These are phyloP conservation scores for Drosophila pseudotakahashii DNA, from an alignment of 2,888 invertebrate genomes.

Conservation along the genomic window DNA sequence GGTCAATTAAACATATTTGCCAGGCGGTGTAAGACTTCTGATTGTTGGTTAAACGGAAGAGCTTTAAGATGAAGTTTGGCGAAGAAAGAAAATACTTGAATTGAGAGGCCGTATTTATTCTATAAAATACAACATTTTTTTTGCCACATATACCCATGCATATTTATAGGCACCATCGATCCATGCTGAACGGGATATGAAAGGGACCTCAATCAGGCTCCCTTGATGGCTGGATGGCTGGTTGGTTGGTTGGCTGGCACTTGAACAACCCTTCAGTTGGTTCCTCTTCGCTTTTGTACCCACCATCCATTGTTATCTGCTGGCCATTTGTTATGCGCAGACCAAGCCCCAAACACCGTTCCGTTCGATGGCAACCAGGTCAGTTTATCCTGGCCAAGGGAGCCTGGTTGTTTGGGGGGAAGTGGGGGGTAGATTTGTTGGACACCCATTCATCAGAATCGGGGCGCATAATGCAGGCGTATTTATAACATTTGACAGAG, in stretches of 20 bases:
- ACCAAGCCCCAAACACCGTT: conserved; percentile 24
- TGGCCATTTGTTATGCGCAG: conserved; percentile 58
- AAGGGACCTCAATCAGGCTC: conserved; percentile 39
- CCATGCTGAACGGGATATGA: conserved; percentile 25
- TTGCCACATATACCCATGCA: not conserved
- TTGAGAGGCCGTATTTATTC: conserved; percentile 5
- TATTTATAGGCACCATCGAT: conserved; percentile 38
- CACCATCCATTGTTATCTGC: conserved; percentile 60
- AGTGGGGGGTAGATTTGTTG: conserved; percentile 18
- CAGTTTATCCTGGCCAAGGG: conserved; percentile 29
- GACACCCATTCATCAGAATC: conserved; percentile 56
- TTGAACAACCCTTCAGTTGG: conserved; percentile 32
- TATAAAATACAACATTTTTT: conserved; percentile 6
- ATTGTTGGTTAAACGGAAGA: not conserved
- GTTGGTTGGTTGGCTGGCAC: conserved; percentile 20
- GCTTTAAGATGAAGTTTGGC: not conserved
- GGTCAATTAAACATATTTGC: conserved; percentile 55
- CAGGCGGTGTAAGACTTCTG: not conserved
- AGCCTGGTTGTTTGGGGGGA: not conserved
- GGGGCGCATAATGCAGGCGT: conserved; percentile 52
- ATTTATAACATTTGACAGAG: conserved; percentile 60
- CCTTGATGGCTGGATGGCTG: conserved; percentile 15
- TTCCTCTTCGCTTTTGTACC: conserved; percentile 25
- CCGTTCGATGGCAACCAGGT: conserved; percentile 42
- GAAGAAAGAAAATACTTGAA: not conserved